Percentiles rank a stretch among this genome's conserved stretches.
Evolutionary conservation across 2,888 invertebrate species (phyloP).

Genomic region (Sarcophaga caerulescens): DNA sequence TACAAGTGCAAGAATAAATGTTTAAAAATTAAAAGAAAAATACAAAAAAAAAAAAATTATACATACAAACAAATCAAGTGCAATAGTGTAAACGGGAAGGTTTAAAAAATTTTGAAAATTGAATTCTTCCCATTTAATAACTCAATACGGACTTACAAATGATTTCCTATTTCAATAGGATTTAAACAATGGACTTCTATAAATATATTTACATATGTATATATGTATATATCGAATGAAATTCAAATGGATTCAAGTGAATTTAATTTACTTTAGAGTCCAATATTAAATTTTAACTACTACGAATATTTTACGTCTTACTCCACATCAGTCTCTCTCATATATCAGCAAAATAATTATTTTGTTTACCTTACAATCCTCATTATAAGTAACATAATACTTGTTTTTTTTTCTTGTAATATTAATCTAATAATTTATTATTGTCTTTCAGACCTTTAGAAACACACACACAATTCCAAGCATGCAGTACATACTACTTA

Average conservation of each 20-base stretch:
- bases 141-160: constrained; percentile 35
- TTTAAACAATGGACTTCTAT: constrained; percentile 25
- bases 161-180: constrained; percentile 21
- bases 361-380: constrained; percentile 16
- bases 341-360: constrained; percentile 35
- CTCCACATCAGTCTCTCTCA: background rate
- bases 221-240: constrained; percentile 16
- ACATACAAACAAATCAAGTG: constrained; percentile 48
- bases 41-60: background rate
- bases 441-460: constrained; percentile 66
- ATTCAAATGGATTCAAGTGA: constrained; percentile 37
- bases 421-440: constrained; percentile 63
- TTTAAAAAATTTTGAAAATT: background rate
- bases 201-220: too few relatives aligned
- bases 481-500: constrained; percentile 40
- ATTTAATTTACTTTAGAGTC: constrained; percentile 30
- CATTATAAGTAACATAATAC: constrained; percentile 49
- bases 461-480: constrained; percentile 43
- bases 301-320: background rate
- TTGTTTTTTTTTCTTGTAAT: constrained; percentile 23
- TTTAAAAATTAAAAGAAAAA: background rate
- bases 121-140: constrained; percentile 17
- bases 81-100: constrained; percentile 47
- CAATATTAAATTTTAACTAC: background rate
- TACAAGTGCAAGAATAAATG: constrained; percentile 40